Evolutionary conservation across 2,113 vertebrate genomes (phyloP).

Genomic region (Cryptotis parvus): DNA sequence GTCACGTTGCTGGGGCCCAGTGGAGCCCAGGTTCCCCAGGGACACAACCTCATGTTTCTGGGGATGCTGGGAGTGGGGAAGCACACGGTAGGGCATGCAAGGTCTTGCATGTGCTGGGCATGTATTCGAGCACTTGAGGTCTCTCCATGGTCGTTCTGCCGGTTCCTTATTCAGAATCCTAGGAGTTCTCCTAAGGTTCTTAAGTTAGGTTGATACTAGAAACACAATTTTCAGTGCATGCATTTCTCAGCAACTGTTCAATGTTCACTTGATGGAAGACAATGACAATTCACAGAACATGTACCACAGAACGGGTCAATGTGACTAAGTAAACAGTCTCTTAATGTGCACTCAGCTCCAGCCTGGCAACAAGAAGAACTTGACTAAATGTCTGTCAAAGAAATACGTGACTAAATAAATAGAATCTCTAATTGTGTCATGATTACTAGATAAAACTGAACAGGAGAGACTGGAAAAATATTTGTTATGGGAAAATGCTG

Average conservation of each 20-base stretch:
- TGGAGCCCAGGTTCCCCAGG: too few relatives aligned
- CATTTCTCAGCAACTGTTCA: background rate
- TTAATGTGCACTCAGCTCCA: background rate
- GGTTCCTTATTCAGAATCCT: background rate
- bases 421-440: background rate
- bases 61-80: too few relatives aligned
- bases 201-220: background rate
- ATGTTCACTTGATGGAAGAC: background rate
- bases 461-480: conserved; percentile 25
- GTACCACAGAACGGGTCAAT: background rate
- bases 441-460: conserved; percentile 43
- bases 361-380: background rate
- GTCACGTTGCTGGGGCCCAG: too few relatives aligned
- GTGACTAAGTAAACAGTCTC: background rate
- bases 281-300: background rate
- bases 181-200: background rate
- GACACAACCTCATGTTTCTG: too few relatives aligned
- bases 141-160: background rate
- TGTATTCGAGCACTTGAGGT: background rate
- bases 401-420: conserved; percentile 24
- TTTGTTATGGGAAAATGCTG: conserved; percentile 25
- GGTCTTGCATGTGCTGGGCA: background rate
- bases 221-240: background rate
- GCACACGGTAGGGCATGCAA: background rate
- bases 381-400: conserved; percentile 21